Evolutionary conservation across 1,140 invertebrate genomes (phyloP), one percentile per base, ranked within the genome.

Genomic region (Cydia strobilella): DNA sequence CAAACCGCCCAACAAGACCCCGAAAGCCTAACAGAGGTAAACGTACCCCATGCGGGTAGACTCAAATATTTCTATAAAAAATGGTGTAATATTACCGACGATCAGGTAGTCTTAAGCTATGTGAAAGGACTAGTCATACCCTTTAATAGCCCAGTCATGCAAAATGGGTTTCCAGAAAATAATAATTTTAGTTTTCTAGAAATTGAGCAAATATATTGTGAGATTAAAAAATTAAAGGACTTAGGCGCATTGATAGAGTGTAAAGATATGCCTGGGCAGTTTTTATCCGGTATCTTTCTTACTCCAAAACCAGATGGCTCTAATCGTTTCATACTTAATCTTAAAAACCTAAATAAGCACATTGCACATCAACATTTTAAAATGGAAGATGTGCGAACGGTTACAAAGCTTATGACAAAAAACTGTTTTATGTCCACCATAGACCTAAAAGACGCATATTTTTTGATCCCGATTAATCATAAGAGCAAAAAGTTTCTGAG

Each of bases 401-500:
- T 18, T 31, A 35, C 27, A 3, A 71, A 71, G 31, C 25, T 71
- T 12, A 18, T 71, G 18, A 31, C 66, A 35, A 71, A 35, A 39
- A 18, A 71, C 10, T 72, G 69, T 31, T 72, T 15, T n/a, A 72
- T 72, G 69, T 25, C 13, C 18, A 20, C 18, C 3, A n/a, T 72
- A 72, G 69, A 72, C 20, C 4, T 72, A 18, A 39, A 72, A 45
- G 69, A 72, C n/a, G 35, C 69, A 15, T 72, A 72, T 72, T 42
- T 31, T 35, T 71, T 71, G 31, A 15, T 71, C 10, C 23, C 23
- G 3, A 42, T 71, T n/a, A 7, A 27, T 12, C 6, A 31, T 10
- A 18, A 15, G 3, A 42, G 31, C n/a, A 72, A 23, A 45, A 72
- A 72, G 39, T 72, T 15, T 18, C n/a, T 42, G 12, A 42, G 69